phyloP scores from a whole-genome alignment of 2,113 vertebrate genomes.

The Microtus richardsoni region DNA sequence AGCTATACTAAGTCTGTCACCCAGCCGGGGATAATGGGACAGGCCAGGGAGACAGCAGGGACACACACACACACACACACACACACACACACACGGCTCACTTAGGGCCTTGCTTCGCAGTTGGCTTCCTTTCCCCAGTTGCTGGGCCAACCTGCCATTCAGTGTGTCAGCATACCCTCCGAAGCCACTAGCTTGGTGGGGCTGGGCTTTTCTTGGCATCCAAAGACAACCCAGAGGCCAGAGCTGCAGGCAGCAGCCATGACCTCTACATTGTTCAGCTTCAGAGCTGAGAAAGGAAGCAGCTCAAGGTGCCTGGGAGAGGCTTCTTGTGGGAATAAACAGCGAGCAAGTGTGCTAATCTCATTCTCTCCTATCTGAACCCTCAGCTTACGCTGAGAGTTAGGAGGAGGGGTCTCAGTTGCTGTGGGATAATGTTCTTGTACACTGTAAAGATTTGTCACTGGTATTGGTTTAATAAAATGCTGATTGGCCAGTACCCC shows the following conservation, averaged over 20 bases:
- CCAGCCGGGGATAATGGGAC: background rate
- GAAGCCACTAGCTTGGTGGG: accelerated
- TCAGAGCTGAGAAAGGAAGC: background rate
- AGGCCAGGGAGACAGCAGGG: background rate
- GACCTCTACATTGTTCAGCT: background rate
- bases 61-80: too few relatives aligned
- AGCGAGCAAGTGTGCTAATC: too few relatives aligned
- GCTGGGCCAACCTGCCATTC: accelerated
- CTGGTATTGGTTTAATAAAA: too few relatives aligned
- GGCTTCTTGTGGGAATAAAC: background rate
- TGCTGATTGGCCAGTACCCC: too few relatives aligned
- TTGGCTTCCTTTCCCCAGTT: background rate
- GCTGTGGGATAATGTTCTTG: too few relatives aligned
- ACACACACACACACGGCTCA: background rate
- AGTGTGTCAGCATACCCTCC: background rate
- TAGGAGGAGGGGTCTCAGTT: background rate
- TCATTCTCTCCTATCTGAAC: too few relatives aligned
- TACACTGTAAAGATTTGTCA: too few relatives aligned
- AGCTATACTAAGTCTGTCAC: background rate
- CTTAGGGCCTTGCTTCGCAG: background rate
- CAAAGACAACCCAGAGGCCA: background rate
- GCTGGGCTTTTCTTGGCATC: background rate
- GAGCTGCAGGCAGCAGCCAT: background rate
- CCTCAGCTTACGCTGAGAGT: background rate
- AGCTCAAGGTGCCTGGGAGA: background rate